Evolutionary conservation across 2,888 invertebrate genomes (phyloP), one percentile per base, ranked within the genome.

Genomic region (Cheilosia scutellata): DNA sequence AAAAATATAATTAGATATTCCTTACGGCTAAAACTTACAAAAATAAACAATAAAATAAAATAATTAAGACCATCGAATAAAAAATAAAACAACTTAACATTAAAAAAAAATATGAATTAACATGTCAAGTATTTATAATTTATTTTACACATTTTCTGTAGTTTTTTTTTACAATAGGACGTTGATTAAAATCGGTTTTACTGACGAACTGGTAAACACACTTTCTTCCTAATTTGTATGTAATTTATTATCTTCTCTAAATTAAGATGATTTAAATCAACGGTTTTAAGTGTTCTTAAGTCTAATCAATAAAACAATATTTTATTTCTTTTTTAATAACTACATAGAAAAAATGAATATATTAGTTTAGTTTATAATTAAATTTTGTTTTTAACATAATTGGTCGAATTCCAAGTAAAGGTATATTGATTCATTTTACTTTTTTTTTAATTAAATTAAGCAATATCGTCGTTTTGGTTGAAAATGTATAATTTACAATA

Each of bases 1-100:
- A 77, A 77, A 86, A 86, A 77, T 86, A 82, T 57, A 82, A 80
- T 80, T 76, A 16, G 16, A 37, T 16, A 72, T 68, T 62, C 16
- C 82, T 82, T 82, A 86, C 51, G 11, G 6, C 40, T 82, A 84
- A 40, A 68, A 62, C 66, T 80, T 72, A 65, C 31, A 40, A 51
- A 71, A 58, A 49, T 25, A 57, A 51, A 62, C 29, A 62, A 53
- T 37, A 76, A 60, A 33, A 49, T 40, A 6, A 49, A 58, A 63
- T 40, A 51, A 53, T 58, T 71, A 78, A 68, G 79, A 79, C 74
- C 58, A 78, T 65, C 65, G 70, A 68, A 77, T 20, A 60, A 16
- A 79, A 63, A 70, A 57, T 9, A 75, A 60, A 74, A 74, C 77
- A 83, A 83, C 47, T 78, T 44, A 71, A 62, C 55, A 57, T 49